Evolutionary conservation across 1,140 invertebrate genomes (phyloP), one percentile per base, ranked within the genome.

Genomic region (Pseudoatta argentina): DNA sequence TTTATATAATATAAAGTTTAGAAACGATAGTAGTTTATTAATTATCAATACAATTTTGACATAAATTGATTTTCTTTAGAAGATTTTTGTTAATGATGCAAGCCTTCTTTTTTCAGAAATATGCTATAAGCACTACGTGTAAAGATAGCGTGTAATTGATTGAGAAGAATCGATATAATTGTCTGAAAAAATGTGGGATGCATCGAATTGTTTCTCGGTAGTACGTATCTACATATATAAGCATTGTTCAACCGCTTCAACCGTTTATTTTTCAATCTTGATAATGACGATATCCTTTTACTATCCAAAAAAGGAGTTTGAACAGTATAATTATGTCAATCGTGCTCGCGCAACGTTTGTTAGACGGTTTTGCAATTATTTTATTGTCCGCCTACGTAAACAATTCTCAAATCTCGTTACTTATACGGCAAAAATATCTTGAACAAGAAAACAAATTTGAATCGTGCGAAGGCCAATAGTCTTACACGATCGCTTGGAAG

Each of bases 291-390:
- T 27, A 55, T 79, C 12, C 48, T 67, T 67, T 79, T 69, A 51
- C 76, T 7, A 7, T 2, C 64, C 14, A 24, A 79, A 69, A 69
- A 69, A 69, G 64, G 77, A 79, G n/a, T 21, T 69, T 69, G n/a
- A 79, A 79, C 30, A 8, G 69, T 55, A 30, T 48, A 79, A 79
- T 79, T 79, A 79, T 69, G 51, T 79, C 44, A 30, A 69, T 79
- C n/a, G 48, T 55, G 57, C 18, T 64, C 44, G 76, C 44, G 77
- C 30, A 81, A 69, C 21, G 24, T 71, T 69, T 48, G 7, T 79
- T 71, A 44, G 59, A 8, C 21, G 8, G n/a, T 14, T n/a, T 55
- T 53, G 30, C 30, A 14, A 69, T 69, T 81, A 79, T 69, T 79
- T 81, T 77, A 81, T 69, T 69, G 16, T 7, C 30, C 30, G n/a